Conservation (phyloP, 2,797 vertebrate genomes). For the Lindbergichthys nudifrons region DNA sequence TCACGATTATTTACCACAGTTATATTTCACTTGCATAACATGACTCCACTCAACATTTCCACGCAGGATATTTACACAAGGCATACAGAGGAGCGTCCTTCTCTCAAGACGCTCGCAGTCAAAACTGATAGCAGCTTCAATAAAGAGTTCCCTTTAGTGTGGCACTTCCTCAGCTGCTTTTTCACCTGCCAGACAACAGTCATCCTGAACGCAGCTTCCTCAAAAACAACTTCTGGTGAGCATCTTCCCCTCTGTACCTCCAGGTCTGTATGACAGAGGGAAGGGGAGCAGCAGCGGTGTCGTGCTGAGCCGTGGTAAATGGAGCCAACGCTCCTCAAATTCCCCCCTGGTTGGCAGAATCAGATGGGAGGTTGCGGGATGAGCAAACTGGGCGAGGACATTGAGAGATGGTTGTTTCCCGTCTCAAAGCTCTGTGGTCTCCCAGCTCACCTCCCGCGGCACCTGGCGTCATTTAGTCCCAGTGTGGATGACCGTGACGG, state of each 20-base stretch:
- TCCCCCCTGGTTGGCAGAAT: slow-evolving; percentile 63
- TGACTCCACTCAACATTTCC: slow-evolving; percentile 68
- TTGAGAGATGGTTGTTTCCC: slow-evolving; percentile 50
- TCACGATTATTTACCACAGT: slow-evolving; percentile 69
- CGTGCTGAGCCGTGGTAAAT: slow-evolving; percentile 62
- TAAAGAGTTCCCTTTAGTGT: slow-evolving; percentile 54
- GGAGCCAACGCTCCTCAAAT: slow-evolving; percentile 68
- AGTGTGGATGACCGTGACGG: slow-evolving; percentile 86
- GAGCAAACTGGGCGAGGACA: slow-evolving; percentile 68
- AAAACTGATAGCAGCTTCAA: slow-evolving; percentile 63
- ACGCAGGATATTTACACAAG: slow-evolving; percentile 76
- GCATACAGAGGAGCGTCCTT: slow-evolving; percentile 64
- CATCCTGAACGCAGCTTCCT: slow-evolving; percentile 43
- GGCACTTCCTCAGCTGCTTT: slow-evolving; percentile 51
- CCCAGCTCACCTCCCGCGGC: slow-evolving; percentile 82
- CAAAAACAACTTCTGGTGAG: slow-evolving; percentile 50
- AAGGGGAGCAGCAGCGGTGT: slow-evolving; percentile 39
- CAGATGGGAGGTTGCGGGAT: slow-evolving; percentile 72
- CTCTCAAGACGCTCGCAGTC: slow-evolving; percentile 46
- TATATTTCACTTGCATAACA: slow-evolving; percentile 73
- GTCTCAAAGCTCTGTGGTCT: slow-evolving; percentile 80
- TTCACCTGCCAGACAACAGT: slow-evolving; percentile 32
- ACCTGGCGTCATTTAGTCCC: slow-evolving; percentile 87
- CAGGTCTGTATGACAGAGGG: slow-evolving; percentile 50
- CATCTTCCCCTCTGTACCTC: slow-evolving; percentile 47